A percentile compares a stretch with the other conserved stretches of the same genome.
Evolutionary conservation across 2,888 invertebrate species (phyloP).

Genomic region (Polyommatus icarus): DNA sequence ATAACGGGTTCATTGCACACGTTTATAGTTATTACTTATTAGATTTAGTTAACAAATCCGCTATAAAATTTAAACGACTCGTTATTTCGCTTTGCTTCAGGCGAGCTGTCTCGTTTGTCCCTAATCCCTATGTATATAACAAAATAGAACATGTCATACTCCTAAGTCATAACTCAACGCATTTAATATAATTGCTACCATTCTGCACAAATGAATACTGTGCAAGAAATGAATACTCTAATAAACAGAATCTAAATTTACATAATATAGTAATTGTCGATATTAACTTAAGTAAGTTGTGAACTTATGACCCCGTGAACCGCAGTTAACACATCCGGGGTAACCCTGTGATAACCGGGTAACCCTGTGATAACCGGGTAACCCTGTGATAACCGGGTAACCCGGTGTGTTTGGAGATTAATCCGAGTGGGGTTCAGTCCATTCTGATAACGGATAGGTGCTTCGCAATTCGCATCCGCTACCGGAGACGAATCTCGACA

Average conservation of each 20-base stretch:
- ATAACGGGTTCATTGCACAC: neutral
- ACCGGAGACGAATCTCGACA: no score
- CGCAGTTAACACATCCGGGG: neutral
- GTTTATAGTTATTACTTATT: neutral
- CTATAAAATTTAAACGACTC: neutral
- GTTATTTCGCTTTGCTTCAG: neutral
- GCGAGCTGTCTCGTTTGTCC: no score
- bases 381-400: no score
- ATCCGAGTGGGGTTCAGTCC: neutral
- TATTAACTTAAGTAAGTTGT: neutral
- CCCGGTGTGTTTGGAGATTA: neutral
- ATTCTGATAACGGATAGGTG: neutral
- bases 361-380: no score
- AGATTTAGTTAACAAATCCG: neutral
- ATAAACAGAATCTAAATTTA: no score
- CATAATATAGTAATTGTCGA: neutral
- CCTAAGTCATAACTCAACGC: no score
- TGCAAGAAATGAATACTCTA: no score
- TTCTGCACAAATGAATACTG: no score
- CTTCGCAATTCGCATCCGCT: neutral
- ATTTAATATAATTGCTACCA: no score
- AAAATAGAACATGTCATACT: neutral
- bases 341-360: neutral
- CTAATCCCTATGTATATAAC: no score
- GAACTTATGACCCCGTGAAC: neutral